A percentile compares a stretch with the other conserved stretches of the same genome.
Conservation (phyloP, 35 echinoderm and acorn worm species). For the Stichopus chloronotus region DNA sequence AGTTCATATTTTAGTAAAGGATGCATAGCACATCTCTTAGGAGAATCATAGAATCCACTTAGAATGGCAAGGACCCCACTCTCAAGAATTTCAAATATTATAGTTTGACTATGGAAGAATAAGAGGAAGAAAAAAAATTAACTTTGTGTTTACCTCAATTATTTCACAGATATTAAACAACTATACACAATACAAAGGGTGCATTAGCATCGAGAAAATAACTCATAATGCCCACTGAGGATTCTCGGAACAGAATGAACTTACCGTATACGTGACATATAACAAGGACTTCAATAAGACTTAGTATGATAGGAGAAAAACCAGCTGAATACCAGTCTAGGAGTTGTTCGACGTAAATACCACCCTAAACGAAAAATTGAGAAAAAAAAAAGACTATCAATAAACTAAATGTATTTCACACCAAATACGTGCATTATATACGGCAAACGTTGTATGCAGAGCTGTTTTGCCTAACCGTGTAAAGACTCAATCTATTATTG, state of each 20-base stretch:
- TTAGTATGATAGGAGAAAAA: conserved; percentile 68
- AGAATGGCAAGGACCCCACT: no score
- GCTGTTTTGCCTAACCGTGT: not conserved
- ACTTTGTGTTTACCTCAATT: no score
- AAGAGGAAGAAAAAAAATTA: no score
- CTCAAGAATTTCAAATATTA: no score
- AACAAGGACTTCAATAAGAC: conserved; percentile 43
- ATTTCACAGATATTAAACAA: no score
- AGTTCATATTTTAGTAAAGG: no score
- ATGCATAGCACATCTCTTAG: no score
- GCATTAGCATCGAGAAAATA: no score
- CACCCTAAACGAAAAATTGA: conserved; percentile 58
- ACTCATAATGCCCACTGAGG: no score
- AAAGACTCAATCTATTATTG: not conserved
- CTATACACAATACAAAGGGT: no score
- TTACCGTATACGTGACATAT: conserved; percentile 74
- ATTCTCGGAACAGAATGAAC: not conserved
- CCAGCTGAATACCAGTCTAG: conserved; percentile 88
- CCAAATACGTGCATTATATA: not conserved
- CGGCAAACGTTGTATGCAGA: not conserved
- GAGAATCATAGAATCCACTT: no score
- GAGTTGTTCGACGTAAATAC: conserved; percentile 76
- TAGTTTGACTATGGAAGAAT: no score
- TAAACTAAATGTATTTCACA: not conserved
- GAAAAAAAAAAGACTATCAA: not conserved